phyloP scores from a whole-genome alignment of 2,113 vertebrate species.

The Microcebus lehilahytsara region DNA sequence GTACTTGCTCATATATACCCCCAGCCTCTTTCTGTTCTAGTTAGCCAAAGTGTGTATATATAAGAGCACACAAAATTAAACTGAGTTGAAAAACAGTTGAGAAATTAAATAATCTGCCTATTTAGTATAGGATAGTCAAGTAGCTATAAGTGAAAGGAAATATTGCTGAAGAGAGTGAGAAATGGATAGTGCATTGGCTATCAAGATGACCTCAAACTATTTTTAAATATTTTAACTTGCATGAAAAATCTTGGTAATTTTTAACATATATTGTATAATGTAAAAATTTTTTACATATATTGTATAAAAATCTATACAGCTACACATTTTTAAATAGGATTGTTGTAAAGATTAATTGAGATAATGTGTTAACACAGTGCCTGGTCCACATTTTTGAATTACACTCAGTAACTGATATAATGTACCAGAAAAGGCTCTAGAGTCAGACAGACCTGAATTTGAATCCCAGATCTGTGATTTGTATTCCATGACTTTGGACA shows the following conservation, averaged over 20 bases:
- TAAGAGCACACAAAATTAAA: not conserved
- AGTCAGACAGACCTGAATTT: not conserved
- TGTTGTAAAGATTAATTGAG: not conserved
- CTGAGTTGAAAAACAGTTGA: not conserved
- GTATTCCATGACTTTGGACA: not conserved
- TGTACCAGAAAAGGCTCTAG: not conserved
- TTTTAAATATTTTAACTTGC: conserved; percentile 18
- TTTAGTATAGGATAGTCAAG: not conserved
- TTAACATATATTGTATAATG: not conserved
- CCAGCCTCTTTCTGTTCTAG: not conserved
- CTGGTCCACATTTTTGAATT: not conserved
- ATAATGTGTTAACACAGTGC: not conserved
- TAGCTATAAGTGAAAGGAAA: not conserved
- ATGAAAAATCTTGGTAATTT: not conserved
- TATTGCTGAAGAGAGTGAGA: not conserved
- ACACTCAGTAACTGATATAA: not conserved
- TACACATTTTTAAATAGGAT: not conserved
- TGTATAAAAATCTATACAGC: not conserved
- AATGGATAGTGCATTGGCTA: not conserved
- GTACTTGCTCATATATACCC: not conserved
- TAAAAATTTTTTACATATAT: no score
- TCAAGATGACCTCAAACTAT: not conserved
- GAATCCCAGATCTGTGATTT: not conserved
- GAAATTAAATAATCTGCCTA: not conserved
- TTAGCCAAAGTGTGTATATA: not conserved